phyloP scores from a whole-genome alignment of 53 echinoderm and acorn worm genomes.

The Zoroaster sp. region DNA sequence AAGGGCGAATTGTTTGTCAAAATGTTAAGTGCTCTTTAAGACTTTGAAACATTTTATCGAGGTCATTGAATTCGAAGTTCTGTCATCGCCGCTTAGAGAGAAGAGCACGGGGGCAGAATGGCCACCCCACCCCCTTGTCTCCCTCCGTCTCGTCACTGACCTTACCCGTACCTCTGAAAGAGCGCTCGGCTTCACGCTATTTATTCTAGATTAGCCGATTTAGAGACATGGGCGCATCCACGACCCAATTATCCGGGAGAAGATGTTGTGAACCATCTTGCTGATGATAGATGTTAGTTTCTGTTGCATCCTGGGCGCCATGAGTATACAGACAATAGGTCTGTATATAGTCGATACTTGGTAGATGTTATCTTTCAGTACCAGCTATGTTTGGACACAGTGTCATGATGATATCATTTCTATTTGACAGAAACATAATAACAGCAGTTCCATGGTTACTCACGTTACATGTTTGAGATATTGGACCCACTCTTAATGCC shows the following conservation, averaged over 20 bases:
- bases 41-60: not conserved
- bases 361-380: not conserved
- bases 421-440: no score
- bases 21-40: not conserved
- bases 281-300: constrained; percentile 29
- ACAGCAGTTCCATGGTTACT: no score
- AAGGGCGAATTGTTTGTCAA: no score
- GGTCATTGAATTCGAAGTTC: constrained; percentile 29
- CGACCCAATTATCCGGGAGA: constrained; percentile 46
- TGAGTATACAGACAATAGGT: not conserved
- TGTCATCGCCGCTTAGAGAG: constrained; percentile 28
- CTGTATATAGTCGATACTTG: constrained; percentile 6
- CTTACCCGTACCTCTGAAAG: not conserved
- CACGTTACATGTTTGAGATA: no score
- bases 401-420: not conserved
- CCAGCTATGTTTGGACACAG: not conserved
- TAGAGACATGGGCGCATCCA: constrained; percentile 31
- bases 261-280: constrained; percentile 18
- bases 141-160: constrained; percentile 36
- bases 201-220: constrained; percentile 43
- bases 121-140: constrained; percentile 38
- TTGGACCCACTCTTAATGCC: no score
- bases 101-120: constrained; percentile 3
- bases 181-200: not conserved
- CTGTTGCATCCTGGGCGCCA: constrained; percentile 18